These are phyloP conservation scores for Staurois parvus DNA, from an alignment of 2,797 vertebrate genomes.

Conservation along the genomic window DNA sequence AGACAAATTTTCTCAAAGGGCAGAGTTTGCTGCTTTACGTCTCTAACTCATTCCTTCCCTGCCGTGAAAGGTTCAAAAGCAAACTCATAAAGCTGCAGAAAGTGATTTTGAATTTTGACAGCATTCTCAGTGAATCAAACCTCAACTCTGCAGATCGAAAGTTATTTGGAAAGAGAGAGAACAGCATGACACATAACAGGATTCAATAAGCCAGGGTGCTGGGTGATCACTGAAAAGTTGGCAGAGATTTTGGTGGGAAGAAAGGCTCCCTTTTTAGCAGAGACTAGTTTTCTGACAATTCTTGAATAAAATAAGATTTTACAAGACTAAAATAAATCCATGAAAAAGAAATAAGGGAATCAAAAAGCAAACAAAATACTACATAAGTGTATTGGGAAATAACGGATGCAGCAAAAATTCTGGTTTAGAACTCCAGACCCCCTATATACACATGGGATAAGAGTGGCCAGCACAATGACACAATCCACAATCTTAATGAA, in stretches of 20 bases:
- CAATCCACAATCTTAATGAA: too few species aligned
- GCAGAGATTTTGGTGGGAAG: background rate
- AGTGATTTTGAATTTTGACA: slow-evolving; percentile 54
- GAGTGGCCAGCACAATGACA: too few species aligned
- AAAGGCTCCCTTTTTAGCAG: background rate
- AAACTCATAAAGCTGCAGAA: slow-evolving; percentile 45
- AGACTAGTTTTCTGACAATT: background rate
- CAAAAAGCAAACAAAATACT: too few species aligned
- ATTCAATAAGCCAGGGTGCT: slow-evolving; percentile 3
- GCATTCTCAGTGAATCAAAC: slow-evolving; percentile 39
- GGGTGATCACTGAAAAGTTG: background rate
- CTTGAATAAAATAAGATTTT: background rate
- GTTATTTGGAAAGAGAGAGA: slow-evolving; percentile 48
- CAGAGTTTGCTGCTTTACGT: slow-evolving; percentile 38
- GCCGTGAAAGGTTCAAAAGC: slow-evolving; percentile 53
- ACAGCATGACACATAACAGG: background rate
- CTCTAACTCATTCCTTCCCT: slow-evolving; percentile 53
- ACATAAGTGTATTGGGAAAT: too few species aligned
- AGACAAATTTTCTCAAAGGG: slow-evolving; percentile 50
- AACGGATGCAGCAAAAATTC: too few species aligned
- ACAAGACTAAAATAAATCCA: background rate
- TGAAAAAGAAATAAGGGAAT: background rate
- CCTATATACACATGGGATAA: too few species aligned
- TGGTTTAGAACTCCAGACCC: too few species aligned
- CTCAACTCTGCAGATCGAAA: slow-evolving; percentile 40